Conservation (phyloP, 2,113 vertebrate genomes). For the Tamias sibiricus region DNA sequence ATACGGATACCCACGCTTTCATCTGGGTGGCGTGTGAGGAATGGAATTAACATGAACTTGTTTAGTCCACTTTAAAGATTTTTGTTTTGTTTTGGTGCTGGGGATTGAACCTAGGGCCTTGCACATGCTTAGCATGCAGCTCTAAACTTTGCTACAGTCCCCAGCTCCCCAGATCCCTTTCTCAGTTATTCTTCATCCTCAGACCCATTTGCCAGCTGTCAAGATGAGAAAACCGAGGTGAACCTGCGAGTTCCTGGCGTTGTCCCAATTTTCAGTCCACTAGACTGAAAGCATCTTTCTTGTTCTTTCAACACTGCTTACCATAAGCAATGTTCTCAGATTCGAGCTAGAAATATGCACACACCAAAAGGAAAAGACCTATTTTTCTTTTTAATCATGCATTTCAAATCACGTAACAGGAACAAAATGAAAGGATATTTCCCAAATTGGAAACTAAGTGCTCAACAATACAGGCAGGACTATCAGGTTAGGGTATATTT, state of each 20-base stretch:
- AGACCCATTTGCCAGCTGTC: background rate
- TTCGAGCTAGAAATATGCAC: background rate
- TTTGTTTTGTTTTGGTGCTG: background rate
- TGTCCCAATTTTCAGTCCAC: background rate
- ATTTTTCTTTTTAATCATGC: background rate
- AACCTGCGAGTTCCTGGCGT: background rate
- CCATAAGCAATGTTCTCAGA: background rate
- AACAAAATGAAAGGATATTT: background rate
- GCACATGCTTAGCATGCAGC: background rate
- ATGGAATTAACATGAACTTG: background rate
- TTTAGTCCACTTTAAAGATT: background rate
- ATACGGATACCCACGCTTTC: background rate
- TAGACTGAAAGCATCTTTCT: background rate
- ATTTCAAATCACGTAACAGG: conserved; percentile 6
- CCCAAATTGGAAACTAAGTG: background rate
- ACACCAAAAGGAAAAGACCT: background rate
- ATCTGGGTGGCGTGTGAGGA: background rate
- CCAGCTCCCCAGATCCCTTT: background rate
- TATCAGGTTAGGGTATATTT: background rate
- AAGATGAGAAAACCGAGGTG: background rate
- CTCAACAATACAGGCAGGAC: background rate
- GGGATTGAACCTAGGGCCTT: background rate
- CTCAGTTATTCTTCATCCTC: background rate
- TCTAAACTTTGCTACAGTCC: background rate
- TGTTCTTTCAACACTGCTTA: background rate